These are phyloP conservation scores for Varecia variegata DNA, from an alignment of 2,797 vertebrate species.

Conservation along the genomic window DNA sequence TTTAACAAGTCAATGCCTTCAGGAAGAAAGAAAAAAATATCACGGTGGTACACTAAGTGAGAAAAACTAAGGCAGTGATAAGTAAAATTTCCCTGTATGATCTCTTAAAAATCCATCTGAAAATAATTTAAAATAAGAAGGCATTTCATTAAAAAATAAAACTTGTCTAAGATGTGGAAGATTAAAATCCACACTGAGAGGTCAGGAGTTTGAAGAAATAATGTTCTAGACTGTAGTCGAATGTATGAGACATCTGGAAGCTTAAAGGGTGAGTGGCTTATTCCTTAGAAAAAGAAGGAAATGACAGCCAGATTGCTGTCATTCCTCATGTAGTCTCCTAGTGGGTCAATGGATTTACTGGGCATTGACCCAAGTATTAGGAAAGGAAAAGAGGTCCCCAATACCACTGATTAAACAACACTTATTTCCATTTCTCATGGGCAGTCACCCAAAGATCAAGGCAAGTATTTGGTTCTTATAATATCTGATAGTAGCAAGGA, in stretches of 20 bases:
- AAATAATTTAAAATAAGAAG: slow-evolving; percentile 21
- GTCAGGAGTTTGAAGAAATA: not conserved
- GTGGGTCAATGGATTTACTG: not conserved
- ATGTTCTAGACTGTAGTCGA: not conserved
- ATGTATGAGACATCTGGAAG: not conserved
- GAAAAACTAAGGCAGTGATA: not conserved
- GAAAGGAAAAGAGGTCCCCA: not conserved
- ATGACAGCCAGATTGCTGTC: not conserved
- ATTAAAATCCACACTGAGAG: not conserved
- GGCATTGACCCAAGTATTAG: not conserved
- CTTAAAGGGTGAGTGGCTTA: not conserved
- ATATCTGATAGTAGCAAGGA: not conserved
- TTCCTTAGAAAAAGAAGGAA: not conserved
- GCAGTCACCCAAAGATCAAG: not conserved
- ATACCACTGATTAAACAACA: not conserved
- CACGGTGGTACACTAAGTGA: not conserved
- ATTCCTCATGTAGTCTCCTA: not conserved
- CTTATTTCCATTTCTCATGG: not conserved
- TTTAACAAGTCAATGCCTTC: not conserved
- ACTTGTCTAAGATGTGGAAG: not conserved
- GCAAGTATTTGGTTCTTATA: not conserved
- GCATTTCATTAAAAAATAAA: not conserved
- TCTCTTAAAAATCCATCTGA: not conserved
- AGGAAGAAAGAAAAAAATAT: not conserved
- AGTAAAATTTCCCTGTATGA: not conserved